Percentiles rank a stretch among this genome's conserved stretches.
phyloP scores from a whole-genome alignment of 2,797 vertebrate genomes.

The Callimico goeldii region DNA sequence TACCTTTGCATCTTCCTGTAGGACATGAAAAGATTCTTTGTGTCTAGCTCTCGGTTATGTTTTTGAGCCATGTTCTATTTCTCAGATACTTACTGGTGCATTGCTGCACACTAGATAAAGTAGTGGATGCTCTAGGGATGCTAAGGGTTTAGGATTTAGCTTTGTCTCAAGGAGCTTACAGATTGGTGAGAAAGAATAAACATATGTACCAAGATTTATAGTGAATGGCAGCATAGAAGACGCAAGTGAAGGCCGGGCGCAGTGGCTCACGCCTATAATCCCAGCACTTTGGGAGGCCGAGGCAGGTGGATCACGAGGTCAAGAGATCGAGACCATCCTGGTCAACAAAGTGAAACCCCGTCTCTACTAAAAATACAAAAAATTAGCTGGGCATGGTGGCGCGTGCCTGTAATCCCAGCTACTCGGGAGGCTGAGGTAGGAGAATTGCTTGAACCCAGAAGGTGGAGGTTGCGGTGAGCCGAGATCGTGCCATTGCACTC shows the following conservation, averaged over 20 bases:
- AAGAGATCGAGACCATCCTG: too few relatives aligned
- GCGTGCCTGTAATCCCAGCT: too few relatives aligned
- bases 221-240: not conserved
- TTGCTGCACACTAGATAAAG: not conserved
- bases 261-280: too few relatives aligned
- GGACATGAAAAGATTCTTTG: not conserved
- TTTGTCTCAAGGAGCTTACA: not conserved
- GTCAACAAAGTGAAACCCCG: too few relatives aligned
- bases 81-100: not conserved
- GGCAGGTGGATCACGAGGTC: too few relatives aligned
- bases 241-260: not conserved
- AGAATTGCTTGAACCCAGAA: too few relatives aligned
- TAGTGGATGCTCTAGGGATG: not conserved
- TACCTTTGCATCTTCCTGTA: not conserved
- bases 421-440: too few relatives aligned
- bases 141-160: conserved; percentile 2
- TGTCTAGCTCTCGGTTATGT: not conserved
- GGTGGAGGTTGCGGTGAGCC: too few relatives aligned
- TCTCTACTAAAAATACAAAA: too few relatives aligned
- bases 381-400: too few relatives aligned
- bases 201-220: not conserved
- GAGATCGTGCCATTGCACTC: too few relatives aligned
- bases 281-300: too few relatives aligned
- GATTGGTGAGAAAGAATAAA: not conserved
- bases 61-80: not conserved